Evolutionary conservation across 2,113 vertebrate genomes (phyloP).

Genomic region (Odocoileus virginianus): DNA sequence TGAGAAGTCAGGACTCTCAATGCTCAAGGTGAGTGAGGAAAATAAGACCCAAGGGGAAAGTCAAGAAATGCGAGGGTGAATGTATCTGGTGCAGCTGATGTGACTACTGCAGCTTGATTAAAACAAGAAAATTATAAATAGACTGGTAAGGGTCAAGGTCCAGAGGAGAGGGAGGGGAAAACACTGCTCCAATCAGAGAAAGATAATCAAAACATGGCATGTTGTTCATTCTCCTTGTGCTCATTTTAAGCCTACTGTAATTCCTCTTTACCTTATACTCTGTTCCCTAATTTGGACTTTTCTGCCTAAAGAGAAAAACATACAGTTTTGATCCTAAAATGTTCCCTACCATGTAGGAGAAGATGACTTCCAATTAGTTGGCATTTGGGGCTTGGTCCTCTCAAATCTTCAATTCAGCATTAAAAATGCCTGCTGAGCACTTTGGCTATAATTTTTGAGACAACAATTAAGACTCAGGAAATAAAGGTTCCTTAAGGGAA

Average conservation of each 20-base stretch:
- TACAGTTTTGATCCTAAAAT: constrained; percentile 23
- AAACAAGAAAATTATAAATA: neutral
- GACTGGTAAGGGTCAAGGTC: neutral
- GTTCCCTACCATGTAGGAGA: neutral
- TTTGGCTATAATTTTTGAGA: constrained; percentile 5
- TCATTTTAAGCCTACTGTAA: neutral
- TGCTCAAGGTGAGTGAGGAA: neutral
- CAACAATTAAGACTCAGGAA: constrained; percentile 45
- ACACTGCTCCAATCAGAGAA: neutral
- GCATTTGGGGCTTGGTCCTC: neutral
- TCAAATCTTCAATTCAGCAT: constrained; percentile 9
- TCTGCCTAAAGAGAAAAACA: neutral
- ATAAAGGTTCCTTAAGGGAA: constrained; percentile 29
- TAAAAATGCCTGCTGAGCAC: constrained; percentile 5
- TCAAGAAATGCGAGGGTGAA: neutral
- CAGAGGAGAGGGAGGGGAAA: neutral
- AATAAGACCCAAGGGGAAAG: neutral
- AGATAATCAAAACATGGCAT: neutral
- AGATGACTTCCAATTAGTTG: neutral
- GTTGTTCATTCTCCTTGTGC: neutral
- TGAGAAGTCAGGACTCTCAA: neutral
- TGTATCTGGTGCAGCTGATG: neutral
- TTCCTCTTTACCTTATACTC: neutral
- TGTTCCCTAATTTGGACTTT: neutral
- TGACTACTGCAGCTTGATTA: neutral